Evolutionary conservation across 2,113 vertebrate species (phyloP).

Genomic region (Ploceus nigricollis): DNA sequence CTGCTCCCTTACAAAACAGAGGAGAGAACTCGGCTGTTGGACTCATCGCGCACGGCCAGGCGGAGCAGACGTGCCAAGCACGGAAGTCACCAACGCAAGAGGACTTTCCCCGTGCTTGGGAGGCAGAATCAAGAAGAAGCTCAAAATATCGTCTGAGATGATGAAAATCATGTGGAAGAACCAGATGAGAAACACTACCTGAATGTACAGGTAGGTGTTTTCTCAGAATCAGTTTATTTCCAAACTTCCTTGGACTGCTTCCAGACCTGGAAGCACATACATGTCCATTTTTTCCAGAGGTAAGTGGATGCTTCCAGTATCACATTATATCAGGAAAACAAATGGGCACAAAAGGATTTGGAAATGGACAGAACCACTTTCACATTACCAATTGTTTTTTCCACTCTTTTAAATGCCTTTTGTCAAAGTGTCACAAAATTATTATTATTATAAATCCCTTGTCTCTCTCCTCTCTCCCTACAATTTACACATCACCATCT

Average conservation of each 20-base stretch:
- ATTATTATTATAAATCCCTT: not conserved
- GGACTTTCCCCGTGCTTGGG: not conserved
- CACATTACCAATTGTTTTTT: not conserved
- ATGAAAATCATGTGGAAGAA: not conserved
- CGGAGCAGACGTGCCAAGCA: accelerated
- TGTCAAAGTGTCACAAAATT: not conserved
- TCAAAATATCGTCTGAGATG: not conserved
- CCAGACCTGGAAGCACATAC: not conserved
- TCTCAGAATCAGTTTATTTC: not conserved
- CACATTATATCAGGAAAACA: not conserved
- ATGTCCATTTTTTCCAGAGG: not conserved
- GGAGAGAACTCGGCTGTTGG: not conserved
- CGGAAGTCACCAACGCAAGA: not conserved
- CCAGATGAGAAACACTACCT: not conserved
- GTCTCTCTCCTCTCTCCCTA: not conserved
- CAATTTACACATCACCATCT: not conserved
- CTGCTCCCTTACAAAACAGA: not conserved
- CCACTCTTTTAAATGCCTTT: not conserved
- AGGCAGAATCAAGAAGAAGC: not conserved
- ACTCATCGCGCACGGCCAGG: accelerated
- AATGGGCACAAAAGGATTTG: not conserved
- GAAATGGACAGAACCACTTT: not conserved
- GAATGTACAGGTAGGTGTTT: not conserved
- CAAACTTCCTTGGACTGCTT: not conserved
- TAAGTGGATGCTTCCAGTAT: not conserved